These are phyloP conservation scores for Heterohyrax brucei DNA, from an alignment of 2,797 vertebrate genomes.

Conservation along the genomic window DNA sequence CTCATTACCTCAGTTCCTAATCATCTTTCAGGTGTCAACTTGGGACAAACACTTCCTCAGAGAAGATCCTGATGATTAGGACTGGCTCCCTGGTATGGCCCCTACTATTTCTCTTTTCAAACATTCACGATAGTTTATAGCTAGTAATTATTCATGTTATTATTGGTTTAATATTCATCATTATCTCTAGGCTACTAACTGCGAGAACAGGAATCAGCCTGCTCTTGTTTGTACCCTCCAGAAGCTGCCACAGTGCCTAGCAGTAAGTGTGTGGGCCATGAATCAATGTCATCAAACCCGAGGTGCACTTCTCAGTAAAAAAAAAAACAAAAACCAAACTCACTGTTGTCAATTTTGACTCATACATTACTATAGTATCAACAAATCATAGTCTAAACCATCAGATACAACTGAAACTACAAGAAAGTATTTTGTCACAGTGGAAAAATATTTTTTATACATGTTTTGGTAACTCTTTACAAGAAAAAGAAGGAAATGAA, in stretches of 20 bases:
- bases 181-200: neutral
- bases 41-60: neutral
- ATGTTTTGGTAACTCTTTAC: conserved; percentile 9
- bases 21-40: neutral
- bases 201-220: neutral
- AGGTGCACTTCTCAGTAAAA: too few species aligned
- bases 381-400: neutral
- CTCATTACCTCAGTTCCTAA: neutral
- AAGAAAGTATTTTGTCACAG: conserved; percentile 1
- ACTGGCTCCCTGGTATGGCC: neutral
- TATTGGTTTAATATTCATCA: neutral
- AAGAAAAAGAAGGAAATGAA: neutral
- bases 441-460: neutral
- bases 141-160: neutral
- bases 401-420: neutral
- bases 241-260: neutral
- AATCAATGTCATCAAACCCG: neutral
- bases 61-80: neutral
- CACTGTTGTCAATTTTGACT: too few species aligned
- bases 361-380: neutral
- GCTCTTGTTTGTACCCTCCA: neutral
- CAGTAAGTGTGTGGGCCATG: neutral
- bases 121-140: neutral
- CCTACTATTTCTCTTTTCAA: neutral
- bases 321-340: too few species aligned